Percentiles rank a stretch among this genome's conserved stretches.
phyloP scores from a whole-genome alignment of 64 coral and sea anemone species.

The Cladopsammia gracilis region DNA sequence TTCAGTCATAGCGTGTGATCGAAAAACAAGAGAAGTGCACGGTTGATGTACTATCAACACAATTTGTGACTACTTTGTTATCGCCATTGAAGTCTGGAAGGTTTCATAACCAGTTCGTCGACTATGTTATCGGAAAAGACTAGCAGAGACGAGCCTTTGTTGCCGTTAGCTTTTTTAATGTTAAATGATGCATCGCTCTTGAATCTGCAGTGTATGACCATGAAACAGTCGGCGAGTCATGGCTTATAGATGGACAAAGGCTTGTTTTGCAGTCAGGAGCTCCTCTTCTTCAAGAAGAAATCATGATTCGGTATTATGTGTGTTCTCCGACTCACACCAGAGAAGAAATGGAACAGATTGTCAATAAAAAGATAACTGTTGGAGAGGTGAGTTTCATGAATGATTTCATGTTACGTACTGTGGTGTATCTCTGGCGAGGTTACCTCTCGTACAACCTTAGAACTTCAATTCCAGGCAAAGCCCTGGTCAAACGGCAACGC shows the following conservation, averaged over 20 bases:
- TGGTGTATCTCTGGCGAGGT: too few relatives aligned
- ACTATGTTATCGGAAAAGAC: neutral
- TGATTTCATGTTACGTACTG: neutral
- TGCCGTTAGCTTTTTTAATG: neutral
- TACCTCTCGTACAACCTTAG: too few relatives aligned
- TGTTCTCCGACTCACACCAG: slow-evolving; percentile 6
- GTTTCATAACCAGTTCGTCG: too few relatives aligned
- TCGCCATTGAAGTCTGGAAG: too few relatives aligned
- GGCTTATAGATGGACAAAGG: slow-evolving; percentile 24
- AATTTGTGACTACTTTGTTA: too few relatives aligned
- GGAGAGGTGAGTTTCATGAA: neutral
- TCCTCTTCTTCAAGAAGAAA: slow-evolving; percentile 31
- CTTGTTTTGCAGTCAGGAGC: slow-evolving; percentile 33
- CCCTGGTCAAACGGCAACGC: too few relatives aligned
- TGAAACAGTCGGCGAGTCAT: slow-evolving; percentile 15
- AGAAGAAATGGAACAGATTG: slow-evolving; percentile 41
- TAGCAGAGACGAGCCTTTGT: neutral
- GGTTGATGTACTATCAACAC: too few relatives aligned
- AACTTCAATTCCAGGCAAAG: too few relatives aligned
- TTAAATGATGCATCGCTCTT: neutral
- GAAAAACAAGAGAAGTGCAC: too few relatives aligned
- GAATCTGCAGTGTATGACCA: slow-evolving; percentile 57
- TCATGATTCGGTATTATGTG: slow-evolving; percentile 35
- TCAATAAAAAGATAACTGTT: slow-evolving; percentile 26
- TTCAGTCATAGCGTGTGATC: too few relatives aligned